Evolutionary conservation across 2,888 invertebrate genomes (phyloP), one percentile per base, ranked within the genome.

Genomic region (Dryobota labecula): DNA sequence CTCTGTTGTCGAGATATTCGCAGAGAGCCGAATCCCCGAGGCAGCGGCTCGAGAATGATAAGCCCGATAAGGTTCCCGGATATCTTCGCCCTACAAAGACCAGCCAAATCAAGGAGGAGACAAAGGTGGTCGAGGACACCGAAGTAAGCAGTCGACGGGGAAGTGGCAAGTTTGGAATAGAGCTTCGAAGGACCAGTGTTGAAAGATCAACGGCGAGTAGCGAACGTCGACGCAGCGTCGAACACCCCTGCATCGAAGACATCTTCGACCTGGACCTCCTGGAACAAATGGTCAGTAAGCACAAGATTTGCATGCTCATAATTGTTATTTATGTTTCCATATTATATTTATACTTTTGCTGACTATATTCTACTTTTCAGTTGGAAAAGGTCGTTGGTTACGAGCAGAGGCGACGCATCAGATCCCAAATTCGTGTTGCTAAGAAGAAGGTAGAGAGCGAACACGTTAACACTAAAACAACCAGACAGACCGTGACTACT

Each of bases 371-470:
- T 88, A 78, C 79, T 85, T 96, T 96, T 87, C 95, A 97, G 97
- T 94, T 98, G 91, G 97, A 98, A 93, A 97, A 97, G 88, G 97
- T 98, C 72, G 97, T 97, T 68, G 97, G 97, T 77, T 98, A 98
- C 90, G 98, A 98, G 89, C 96, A 98, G 87, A 95, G 98, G 84
- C 96, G 98, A 78, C 96, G 97, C 82, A 97, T 98, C 69, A 96
- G 98, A 77, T 96, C 97, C 4, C 98, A 98, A 92, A 98, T 98
- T 76, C 96, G 98, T 78, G 91, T 97, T 27, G 97, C 98, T 13
- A 97, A 97, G 89, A 97, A 97, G 86, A 97, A 97, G 89, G 97
- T 97, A 85, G 94, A 96, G 80, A 95, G 96, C 41, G 96, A 96
- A 80, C 88, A 91, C 27, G 70, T 85, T 36, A 87, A 89, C 61